Evolutionary conservation across 2,113 vertebrate species (phyloP).

Genomic region (Dolichotis patagonum): DNA sequence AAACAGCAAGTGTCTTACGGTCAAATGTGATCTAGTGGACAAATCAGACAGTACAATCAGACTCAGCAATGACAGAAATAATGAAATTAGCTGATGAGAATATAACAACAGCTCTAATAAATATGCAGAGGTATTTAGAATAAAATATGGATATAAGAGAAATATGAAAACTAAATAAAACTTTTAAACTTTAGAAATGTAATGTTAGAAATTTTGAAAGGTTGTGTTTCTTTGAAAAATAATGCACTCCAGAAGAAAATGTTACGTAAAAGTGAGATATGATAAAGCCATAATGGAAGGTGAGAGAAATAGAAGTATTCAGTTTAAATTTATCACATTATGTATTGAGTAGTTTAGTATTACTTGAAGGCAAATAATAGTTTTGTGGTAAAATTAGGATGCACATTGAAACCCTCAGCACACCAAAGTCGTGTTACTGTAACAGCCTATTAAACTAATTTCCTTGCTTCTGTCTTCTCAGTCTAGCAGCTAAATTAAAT

Average conservation of each 20-base stretch:
- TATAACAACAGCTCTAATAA: constrained; percentile 27
- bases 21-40: background rate
- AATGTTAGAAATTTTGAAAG: background rate
- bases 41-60: background rate
- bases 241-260: background rate
- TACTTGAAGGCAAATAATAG: background rate
- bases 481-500: background rate
- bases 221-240: background rate
- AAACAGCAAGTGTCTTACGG: background rate
- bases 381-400: background rate
- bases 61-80: background rate
- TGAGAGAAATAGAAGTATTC: background rate
- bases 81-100: background rate
- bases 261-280: background rate
- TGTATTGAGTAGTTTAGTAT: background rate
- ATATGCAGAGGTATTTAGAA: background rate
- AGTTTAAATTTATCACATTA: background rate
- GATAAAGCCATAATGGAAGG: background rate
- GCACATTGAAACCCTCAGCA: background rate
- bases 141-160: background rate
- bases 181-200: background rate
- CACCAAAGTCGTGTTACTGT: background rate
- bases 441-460: background rate
- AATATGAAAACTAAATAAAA: background rate
- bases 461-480: background rate